phyloP scores from a whole-genome alignment of 1,140 invertebrate species.

The Ylistrum balloti region DNA sequence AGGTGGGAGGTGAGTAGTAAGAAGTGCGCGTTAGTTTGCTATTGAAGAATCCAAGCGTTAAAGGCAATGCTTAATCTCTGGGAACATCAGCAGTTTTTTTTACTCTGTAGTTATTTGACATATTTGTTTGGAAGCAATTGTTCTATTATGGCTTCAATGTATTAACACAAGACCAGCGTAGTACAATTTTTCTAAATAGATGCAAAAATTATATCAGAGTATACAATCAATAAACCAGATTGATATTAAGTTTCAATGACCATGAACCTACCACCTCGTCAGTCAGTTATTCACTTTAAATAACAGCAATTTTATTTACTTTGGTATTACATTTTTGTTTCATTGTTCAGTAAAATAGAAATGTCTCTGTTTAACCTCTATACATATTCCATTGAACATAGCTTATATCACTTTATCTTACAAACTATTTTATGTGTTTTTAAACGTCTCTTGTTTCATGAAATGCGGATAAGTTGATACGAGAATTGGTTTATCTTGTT shows the following conservation, averaged over 20 bases:
- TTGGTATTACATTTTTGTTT: neutral
- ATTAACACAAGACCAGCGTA: neutral
- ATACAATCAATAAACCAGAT: neutral
- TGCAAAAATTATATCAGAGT: neutral
- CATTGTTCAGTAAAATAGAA: slow-evolving; percentile 39
- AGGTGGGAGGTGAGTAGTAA: neutral
- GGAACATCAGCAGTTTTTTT: neutral
- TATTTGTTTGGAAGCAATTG: neutral
- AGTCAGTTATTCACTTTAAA: neutral
- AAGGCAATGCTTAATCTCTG: neutral
- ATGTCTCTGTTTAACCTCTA: neutral
- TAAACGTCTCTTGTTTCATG: slow-evolving; percentile 33
- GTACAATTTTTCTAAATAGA: neutral
- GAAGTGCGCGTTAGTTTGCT: neutral
- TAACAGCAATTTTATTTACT: neutral
- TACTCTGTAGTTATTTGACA: neutral
- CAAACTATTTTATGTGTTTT: slow-evolving; percentile 40
- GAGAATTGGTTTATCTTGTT: neutral
- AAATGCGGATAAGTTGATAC: slow-evolving; percentile 6
- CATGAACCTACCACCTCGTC: neutral
- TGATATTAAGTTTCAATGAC: neutral
- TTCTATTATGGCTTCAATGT: neutral
- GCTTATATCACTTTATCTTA: slow-evolving; percentile 29
- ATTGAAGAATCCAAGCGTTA: neutral
- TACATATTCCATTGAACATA: slow-evolving; percentile 21